Conservation (phyloP, 2,888 invertebrate genomes). For the Neocrepidodera transversa region DNA sequence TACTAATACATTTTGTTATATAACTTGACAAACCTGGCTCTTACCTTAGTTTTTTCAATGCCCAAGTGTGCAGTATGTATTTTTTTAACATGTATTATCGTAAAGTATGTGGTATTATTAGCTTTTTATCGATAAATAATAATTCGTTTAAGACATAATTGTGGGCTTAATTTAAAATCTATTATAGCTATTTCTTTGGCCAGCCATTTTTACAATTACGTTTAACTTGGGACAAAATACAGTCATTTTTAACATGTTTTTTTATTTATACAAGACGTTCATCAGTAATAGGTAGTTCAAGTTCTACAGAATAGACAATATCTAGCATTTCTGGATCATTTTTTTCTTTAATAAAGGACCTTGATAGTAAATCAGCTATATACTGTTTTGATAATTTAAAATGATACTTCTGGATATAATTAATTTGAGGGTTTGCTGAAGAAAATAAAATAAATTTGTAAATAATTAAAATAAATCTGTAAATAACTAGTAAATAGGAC, state of each 20-base stretch:
- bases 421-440: too few relatives aligned
- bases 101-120: conserved; percentile 38
- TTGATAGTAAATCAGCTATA: too few relatives aligned
- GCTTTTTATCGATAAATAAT: conserved; percentile 23
- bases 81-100: conserved; percentile 36
- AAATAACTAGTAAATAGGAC: too few relatives aligned
- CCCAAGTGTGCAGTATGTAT: conserved; percentile 51
- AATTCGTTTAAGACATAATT: conserved; percentile 7
- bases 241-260: neutral
- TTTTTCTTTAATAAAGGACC: too few relatives aligned
- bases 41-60: conserved; percentile 46
- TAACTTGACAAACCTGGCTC: conserved; percentile 46
- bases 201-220: neutral
- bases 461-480: too few relatives aligned
- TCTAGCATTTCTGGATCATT: too few relatives aligned
- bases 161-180: neutral
- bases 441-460: too few relatives aligned
- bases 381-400: too few relatives aligned
- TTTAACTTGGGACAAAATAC: neutral
- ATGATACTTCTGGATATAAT: too few relatives aligned
- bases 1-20: conserved; percentile 39
- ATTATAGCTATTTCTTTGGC: neutral
- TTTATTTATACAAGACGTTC: neutral
- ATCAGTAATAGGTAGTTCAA: neutral
- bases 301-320: too few relatives aligned